Conservation (phyloP, 1,140 invertebrate species). For the Drosophila burlai region DNA sequence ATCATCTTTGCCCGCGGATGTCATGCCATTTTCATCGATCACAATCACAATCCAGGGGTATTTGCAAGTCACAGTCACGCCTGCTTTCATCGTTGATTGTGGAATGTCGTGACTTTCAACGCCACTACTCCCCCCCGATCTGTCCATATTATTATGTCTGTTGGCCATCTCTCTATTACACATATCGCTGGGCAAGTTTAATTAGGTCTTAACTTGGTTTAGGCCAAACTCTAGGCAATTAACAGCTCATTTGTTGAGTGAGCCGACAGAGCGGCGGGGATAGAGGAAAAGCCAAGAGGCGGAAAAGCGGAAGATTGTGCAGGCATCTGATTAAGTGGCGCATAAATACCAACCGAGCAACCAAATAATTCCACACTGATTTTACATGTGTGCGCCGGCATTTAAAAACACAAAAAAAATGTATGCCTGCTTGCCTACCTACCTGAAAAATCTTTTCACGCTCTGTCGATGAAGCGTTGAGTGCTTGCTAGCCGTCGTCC, state of each 20-base stretch:
- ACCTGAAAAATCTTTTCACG: slow-evolving; percentile 63
- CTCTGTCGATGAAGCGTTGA: slow-evolving; percentile 73
- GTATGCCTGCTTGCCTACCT: not conserved
- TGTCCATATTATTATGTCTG: no score
- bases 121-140: not conserved
- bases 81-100: slow-evolving; percentile 48
- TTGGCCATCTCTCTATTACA: slow-evolving; percentile 32
- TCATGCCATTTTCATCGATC: slow-evolving; percentile 35
- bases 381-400: slow-evolving; percentile 52
- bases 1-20: slow-evolving; percentile 7
- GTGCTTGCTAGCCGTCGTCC: not conserved
- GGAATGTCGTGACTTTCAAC: slow-evolving; percentile 35
- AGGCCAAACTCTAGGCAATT: slow-evolving; percentile 50
- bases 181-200: slow-evolving; percentile 45
- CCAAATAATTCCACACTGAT: slow-evolving; percentile 35
- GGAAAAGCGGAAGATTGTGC: slow-evolving; percentile 2
- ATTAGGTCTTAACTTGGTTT: slow-evolving; percentile 39
- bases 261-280: no score
- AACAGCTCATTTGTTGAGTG: slow-evolving; percentile 62
- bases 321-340: slow-evolving; percentile 60
- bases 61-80: slow-evolving; percentile 48
- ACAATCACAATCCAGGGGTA: slow-evolving; percentile 40
- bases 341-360: slow-evolving; percentile 34
- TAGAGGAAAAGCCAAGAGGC: slow-evolving; percentile 2
- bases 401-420: slow-evolving; percentile 71